A percentile compares a stretch with the other conserved stretches of the same genome.
Conservation (phyloP, 2,888 invertebrate genomes). For the Morinoia aosen region DNA sequence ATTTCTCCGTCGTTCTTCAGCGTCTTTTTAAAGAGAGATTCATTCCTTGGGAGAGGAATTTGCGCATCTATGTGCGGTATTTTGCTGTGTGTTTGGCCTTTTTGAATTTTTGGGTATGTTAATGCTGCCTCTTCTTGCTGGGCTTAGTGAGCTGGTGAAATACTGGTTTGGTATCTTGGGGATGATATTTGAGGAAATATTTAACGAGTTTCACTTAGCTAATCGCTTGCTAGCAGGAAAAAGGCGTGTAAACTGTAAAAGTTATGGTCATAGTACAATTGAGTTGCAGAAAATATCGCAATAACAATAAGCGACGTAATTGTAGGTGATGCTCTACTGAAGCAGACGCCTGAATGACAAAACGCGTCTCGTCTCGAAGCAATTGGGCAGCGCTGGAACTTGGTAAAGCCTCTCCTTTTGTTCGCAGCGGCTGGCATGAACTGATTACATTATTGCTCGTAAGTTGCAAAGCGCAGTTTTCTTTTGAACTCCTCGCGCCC, state of each 20-base stretch:
- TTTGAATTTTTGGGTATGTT: not conserved
- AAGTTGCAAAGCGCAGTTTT: not conserved
- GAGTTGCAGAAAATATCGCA: not conserved
- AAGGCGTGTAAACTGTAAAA: not conserved
- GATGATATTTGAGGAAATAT: not conserved
- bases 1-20: not conserved
- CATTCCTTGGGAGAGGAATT: too few species aligned
- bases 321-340: not conserved
- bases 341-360: not conserved
- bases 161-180: not conserved
- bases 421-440: not conserved
- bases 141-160: not conserved
- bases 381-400: not conserved
- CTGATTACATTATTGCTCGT: constrained; percentile 12
- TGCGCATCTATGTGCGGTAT: not conserved
- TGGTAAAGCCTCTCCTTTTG: not conserved
- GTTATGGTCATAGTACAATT: not conserved
- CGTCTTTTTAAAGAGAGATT: too few species aligned
- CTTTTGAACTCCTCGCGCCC: not conserved
- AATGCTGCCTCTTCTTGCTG: not conserved
- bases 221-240: not conserved
- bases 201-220: not conserved
- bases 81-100: not conserved
- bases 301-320: not conserved
- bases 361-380: not conserved